Evolutionary conservation across 1,140 invertebrate genomes (phyloP), one percentile per base, ranked within the genome.

Genomic region (Drosophila lacertosa): DNA sequence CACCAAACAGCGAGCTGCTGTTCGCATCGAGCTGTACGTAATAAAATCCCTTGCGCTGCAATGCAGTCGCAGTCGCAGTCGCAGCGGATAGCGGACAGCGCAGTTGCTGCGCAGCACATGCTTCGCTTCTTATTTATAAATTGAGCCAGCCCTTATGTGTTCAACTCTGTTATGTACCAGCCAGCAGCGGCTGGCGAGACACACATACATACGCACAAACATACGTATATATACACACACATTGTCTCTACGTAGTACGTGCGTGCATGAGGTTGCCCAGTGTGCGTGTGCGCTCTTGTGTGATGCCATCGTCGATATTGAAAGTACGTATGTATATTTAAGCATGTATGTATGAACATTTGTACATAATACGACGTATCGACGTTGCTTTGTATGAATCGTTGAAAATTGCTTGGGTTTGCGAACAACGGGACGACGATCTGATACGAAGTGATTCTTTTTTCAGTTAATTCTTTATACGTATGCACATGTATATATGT

Each of bases 241-340:
- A 63, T 55, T 54, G 78, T 64, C 64, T 77, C 63, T 76, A 60
- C 78, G 77, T 60, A 77, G 63, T 55, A 62, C 67, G 77, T 76
- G 50, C 69, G 57, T 71, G 65, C 59, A 59, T 64, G 59, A 55
- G 59, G 59, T 55, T 63, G 48, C 50, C 15, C 20, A 40, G 51
- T 39, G 51, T 54, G 16, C 65, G 58, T 82, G 77, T 86, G 76
- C 69, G 74, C 78, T 81, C 74, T 78, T 82, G 81, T 84, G 82
- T 84, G 81, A 84, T 84, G 81, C 81, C 82, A 82, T 86, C 82
- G 82, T 84, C 82, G 82, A 84, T 84, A 84, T 86, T 84, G 80
- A 86, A 81, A 77, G 81, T 88, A 81, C 55, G 72, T 86, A 53
- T 72, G 75, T 79, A 72, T 74, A 58, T 59, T 53, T 74, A 59